phyloP scores from a whole-genome alignment of 2,113 vertebrate genomes.

The Illadopsis cleaveri region DNA sequence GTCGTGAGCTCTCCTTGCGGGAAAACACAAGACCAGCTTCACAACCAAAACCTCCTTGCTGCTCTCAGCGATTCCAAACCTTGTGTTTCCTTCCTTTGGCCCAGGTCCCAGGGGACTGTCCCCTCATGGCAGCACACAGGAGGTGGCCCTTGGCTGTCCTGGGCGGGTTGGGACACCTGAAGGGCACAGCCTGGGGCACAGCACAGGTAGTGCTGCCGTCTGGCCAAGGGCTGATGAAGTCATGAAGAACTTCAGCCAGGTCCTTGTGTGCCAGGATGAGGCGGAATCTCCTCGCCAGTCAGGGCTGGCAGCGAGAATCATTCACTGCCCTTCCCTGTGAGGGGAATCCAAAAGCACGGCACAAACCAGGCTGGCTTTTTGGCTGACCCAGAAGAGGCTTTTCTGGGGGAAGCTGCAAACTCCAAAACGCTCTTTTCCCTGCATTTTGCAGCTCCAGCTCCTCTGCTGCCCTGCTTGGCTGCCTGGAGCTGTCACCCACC shows the following conservation, averaged over 20 bases:
- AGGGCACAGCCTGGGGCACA: neutral
- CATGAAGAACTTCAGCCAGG: neutral
- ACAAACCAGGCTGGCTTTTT: neutral
- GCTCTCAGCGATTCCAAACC: neutral
- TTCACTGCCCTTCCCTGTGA: neutral
- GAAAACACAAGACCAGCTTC: neutral
- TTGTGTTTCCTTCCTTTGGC: too few species aligned
- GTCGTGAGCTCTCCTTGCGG: neutral
- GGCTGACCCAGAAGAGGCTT: neutral
- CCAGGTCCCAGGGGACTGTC: neutral
- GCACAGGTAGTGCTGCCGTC: neutral
- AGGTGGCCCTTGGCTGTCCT: neutral
- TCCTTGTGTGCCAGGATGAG: neutral
- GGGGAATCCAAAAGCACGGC: neutral
- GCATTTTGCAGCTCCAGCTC: neutral
- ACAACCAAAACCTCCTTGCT: fast-evolving
- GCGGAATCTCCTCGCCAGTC: neutral
- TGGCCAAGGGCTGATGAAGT: constrained; percentile 37
- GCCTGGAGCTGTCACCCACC: neutral
- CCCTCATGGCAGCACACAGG: fast-evolving
- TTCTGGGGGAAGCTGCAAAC: neutral
- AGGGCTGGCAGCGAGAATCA: neutral
- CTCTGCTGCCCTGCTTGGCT: neutral
- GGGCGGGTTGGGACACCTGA: neutral
- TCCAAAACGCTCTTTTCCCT: neutral